Evolutionary conservation across 1,140 invertebrate genomes (phyloP).

Genomic region (Cydia pomonella): DNA sequence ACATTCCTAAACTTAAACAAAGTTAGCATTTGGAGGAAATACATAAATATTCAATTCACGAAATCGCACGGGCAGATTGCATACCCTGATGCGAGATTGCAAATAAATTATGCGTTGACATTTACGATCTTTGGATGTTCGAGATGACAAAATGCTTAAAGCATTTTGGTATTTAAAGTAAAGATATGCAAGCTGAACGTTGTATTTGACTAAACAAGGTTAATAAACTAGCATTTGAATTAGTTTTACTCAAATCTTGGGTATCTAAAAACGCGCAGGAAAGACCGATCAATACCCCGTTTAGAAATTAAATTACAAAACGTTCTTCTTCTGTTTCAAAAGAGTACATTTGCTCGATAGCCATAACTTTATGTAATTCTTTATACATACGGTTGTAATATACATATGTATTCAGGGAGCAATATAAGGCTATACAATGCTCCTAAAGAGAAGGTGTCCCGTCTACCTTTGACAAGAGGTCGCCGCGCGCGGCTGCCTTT

Average conservation of each 20-base stretch:
- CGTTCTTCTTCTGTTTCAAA: too few species aligned
- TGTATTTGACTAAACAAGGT: too few species aligned
- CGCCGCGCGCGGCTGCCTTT: slow-evolving; percentile 59
- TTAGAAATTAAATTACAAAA: too few species aligned
- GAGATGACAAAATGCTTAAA: background rate
- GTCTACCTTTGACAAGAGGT: slow-evolving; percentile 73
- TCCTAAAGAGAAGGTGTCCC: slow-evolving; percentile 65
- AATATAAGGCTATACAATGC: slow-evolving; percentile 30
- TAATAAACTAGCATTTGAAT: too few species aligned
- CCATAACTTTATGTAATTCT: too few species aligned
- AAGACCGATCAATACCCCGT: too few species aligned
- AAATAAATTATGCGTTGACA: slow-evolving; percentile 14
- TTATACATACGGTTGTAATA: too few species aligned
- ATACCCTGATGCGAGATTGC: background rate
- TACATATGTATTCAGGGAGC: too few species aligned
- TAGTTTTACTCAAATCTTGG: too few species aligned
- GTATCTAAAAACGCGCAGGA: too few species aligned
- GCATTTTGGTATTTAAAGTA: background rate
- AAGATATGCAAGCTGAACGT: too few species aligned
- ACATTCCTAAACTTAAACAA: background rate
- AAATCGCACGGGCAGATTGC: background rate
- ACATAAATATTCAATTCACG: background rate
- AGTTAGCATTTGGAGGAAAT: slow-evolving; percentile 1
- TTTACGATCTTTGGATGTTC: background rate
- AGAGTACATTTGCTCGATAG: too few species aligned